Conservation (phyloP, 2,888 invertebrate genomes). For the Leucania comma region DNA sequence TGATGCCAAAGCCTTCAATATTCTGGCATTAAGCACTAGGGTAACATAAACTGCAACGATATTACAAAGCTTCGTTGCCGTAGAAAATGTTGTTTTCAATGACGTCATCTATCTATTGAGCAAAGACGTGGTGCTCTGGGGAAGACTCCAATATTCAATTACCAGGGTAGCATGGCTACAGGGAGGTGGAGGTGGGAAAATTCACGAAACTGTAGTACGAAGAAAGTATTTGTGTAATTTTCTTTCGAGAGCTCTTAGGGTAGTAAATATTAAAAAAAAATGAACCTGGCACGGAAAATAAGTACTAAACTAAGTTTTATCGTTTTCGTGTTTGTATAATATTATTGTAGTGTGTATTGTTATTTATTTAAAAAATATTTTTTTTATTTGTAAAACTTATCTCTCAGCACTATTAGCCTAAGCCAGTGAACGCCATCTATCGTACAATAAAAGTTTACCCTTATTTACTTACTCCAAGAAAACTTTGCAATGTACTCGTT, state of each 20-base stretch:
- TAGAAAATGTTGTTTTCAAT: not conserved
- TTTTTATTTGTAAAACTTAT: no score
- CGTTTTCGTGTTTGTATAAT: no score
- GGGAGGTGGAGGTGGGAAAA: not conserved
- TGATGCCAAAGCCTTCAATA: conserved; percentile 14
- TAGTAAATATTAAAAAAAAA: no score
- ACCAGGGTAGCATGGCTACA: conserved; percentile 27
- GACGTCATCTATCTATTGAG: not conserved
- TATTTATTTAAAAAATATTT: no score
- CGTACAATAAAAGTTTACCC: no score
- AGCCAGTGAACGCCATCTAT: conserved; percentile 2
- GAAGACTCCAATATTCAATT: conserved; percentile 35
- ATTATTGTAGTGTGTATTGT: no score
- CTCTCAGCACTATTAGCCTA: not conserved
- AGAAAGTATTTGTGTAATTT: no score
- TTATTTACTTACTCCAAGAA: not conserved
- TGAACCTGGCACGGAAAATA: no score
- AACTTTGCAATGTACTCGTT: not conserved
- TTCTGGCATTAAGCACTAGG: conserved; percentile 25
- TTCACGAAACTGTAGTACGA: not conserved
- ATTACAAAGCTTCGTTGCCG: not conserved
- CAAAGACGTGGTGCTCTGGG: conserved; percentile 20
- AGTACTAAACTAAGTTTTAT: no score
- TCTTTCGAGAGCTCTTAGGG: no score
- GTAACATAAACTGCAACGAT: conserved; percentile 21